Percentiles rank a stretch among this genome's conserved stretches.
These are phyloP conservation scores for Petroica traversi DNA, from an alignment of 2,113 vertebrate genomes.

Conservation along the genomic window DNA sequence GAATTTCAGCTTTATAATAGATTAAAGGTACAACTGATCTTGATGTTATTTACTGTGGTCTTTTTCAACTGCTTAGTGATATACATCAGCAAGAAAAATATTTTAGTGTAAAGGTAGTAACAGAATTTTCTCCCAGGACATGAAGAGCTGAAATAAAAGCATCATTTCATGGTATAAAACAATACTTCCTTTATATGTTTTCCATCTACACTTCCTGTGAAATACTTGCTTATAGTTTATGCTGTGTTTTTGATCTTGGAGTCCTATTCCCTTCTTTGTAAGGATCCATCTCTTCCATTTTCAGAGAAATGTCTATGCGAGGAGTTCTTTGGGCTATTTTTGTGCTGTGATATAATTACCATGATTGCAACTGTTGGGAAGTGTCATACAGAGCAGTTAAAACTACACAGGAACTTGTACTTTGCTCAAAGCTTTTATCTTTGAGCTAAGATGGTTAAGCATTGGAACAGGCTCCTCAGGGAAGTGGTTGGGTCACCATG, in stretches of 20 bases:
- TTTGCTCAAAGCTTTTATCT: neutral
- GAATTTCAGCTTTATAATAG: slow-evolving; percentile 38
- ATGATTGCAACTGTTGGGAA: neutral
- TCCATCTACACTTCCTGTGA: neutral
- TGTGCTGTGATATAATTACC: neutral
- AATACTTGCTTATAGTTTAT: neutral
- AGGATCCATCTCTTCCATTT: neutral
- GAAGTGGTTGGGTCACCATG: neutral
- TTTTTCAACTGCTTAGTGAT: neutral
- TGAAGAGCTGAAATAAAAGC: neutral
- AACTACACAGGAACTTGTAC: neutral
- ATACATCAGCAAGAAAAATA: neutral
- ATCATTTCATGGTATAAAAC: neutral
- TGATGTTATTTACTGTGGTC: neutral
- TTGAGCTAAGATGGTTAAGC: neutral
- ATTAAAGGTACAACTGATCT: slow-evolving; percentile 55
- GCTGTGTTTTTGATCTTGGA: neutral
- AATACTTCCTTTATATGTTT: neutral
- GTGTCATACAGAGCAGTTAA: neutral
- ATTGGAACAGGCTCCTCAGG: neutral
- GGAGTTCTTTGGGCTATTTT: neutral
- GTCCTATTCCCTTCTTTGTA: neutral
- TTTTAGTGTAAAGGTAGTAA: neutral
- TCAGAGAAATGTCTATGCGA: neutral
- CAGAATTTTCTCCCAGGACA: neutral